Conservation (phyloP, 37 sponge, comb jelly and placozoan species). For the Corticium candelabrum region DNA sequence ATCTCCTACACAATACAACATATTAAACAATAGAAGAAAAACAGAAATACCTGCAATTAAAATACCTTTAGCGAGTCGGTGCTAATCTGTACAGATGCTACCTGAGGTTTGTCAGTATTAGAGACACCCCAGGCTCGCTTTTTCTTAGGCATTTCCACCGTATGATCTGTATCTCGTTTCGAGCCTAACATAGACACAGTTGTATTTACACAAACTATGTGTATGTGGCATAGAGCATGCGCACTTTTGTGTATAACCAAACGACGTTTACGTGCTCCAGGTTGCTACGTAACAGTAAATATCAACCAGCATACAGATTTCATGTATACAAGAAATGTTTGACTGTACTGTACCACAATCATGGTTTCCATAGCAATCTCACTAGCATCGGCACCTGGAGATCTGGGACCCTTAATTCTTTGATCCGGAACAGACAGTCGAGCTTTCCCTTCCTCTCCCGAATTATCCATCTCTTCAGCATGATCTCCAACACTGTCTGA, state of each 20-base stretch:
- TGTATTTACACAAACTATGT: too few relatives aligned
- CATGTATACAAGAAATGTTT: not conserved
- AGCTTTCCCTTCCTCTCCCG: too few relatives aligned
- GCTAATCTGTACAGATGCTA: not conserved
- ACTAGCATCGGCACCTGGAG: too few relatives aligned
- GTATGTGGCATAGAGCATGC: too few relatives aligned
- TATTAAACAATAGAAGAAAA: not conserved
- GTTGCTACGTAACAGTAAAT: not conserved
- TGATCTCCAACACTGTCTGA: too few relatives aligned
- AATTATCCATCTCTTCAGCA: too few relatives aligned
- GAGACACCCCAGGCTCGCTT: not conserved
- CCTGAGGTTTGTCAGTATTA: not conserved
- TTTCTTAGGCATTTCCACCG: not conserved
- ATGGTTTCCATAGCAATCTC: too few relatives aligned
- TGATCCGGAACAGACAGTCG: too few relatives aligned
- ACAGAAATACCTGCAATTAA: not conserved
- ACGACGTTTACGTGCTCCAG: not conserved
- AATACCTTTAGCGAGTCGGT: not conserved
- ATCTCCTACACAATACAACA: not conserved
- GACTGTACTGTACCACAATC: not conserved
- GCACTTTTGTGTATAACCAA: too few relatives aligned
- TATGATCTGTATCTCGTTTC: not conserved
- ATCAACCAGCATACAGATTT: not conserved
- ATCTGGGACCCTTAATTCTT: too few relatives aligned
- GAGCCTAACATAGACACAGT: not conserved